Evolutionary conservation across 2,888 invertebrate genomes (phyloP).

Genomic region (Eledone cirrhosa): DNA sequence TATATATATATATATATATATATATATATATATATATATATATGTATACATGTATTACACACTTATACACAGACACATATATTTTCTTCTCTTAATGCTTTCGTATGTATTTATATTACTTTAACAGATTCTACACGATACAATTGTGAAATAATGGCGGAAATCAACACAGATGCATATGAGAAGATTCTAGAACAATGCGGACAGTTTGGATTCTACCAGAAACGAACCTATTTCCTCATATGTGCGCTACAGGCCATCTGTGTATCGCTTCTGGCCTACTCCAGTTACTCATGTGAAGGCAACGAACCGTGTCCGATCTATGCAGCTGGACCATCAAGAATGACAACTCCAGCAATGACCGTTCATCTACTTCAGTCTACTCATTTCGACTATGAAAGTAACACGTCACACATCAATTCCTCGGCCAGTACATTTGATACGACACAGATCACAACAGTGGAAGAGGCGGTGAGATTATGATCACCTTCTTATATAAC

Average conservation of each 20-base stretch:
- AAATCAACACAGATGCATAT: constrained; percentile 50
- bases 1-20: background rate
- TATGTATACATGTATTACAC: background rate
- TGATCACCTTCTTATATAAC: background rate
- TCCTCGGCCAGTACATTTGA: no score
- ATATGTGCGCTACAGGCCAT: constrained; percentile 46
- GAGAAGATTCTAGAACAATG: constrained; percentile 50
- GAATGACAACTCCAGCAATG: background rate
- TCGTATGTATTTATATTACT: no score
- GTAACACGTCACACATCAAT: background rate
- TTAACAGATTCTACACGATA: no score
- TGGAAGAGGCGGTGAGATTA: no score
- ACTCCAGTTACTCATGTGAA: constrained; percentile 28
- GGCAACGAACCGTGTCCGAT: background rate
- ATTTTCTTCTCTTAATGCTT: background rate
- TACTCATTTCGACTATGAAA: background rate
- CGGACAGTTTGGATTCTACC: constrained; percentile 54
- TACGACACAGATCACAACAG: no score
- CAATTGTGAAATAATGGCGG: constrained; percentile 38
- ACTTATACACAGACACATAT: background rate
- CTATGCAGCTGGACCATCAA: no score
- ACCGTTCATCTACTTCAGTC: background rate
- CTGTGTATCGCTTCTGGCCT: constrained; percentile 43
- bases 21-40: background rate
- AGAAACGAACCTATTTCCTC: constrained; percentile 49